phyloP scores from a whole-genome alignment of 2,797 vertebrate genomes.

The Arctocebus calabarensis region DNA sequence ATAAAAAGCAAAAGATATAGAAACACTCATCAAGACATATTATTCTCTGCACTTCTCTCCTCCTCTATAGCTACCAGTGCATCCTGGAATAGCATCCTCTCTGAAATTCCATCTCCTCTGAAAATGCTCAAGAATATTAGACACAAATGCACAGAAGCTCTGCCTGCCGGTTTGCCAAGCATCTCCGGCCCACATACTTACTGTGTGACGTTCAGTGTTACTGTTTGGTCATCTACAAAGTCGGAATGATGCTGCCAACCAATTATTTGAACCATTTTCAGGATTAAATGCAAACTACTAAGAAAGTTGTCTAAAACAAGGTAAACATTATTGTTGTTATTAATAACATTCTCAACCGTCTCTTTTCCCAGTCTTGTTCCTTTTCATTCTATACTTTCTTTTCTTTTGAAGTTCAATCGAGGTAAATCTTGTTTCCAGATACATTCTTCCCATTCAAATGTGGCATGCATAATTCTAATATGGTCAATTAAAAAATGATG shows the following conservation, averaged over 20 bases:
- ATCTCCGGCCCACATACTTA: too few relatives aligned
- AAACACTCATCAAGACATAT: not conserved
- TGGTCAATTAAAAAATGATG: not conserved
- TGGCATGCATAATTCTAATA: not conserved
- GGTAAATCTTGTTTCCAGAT: not conserved
- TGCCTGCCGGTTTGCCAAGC: not conserved
- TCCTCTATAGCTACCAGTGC: not conserved
- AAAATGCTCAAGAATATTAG: not conserved
- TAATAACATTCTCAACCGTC: not conserved
- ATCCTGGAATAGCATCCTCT: rapidly evolving
- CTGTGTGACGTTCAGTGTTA: not conserved
- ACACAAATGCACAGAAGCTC: not conserved
- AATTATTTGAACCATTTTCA: not conserved
- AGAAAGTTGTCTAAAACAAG: not conserved
- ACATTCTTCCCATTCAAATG: not conserved
- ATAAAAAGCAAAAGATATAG: not conserved
- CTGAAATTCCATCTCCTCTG: not conserved
- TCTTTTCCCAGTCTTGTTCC: not conserved
- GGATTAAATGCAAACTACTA: not conserved
- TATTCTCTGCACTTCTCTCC: not conserved
- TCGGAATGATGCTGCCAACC: not conserved
- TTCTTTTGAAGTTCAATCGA: not conserved
- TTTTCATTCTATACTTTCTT: not conserved
- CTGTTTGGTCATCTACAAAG: rapidly evolving
- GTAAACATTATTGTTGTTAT: not conserved